These are phyloP conservation scores for Hirtodrosophila alboralis DNA, from an alignment of 2,888 invertebrate genomes.

Conservation along the genomic window DNA sequence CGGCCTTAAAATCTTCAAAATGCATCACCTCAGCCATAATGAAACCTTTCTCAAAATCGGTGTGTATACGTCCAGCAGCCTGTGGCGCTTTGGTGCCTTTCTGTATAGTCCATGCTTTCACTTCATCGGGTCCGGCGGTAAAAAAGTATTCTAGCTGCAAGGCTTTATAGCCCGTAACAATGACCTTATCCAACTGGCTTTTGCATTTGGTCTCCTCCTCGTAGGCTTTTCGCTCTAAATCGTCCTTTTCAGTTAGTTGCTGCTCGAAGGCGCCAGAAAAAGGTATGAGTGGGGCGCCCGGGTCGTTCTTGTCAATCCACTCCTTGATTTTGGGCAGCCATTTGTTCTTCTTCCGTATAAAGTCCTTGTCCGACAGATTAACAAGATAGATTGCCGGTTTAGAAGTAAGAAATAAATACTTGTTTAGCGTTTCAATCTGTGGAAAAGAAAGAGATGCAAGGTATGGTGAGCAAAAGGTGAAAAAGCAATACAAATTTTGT, in stretches of 20 bases:
- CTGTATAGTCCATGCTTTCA: slow-evolving; percentile 99
- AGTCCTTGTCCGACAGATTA: slow-evolving; percentile 98
- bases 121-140: slow-evolving; percentile 98
- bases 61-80: slow-evolving; percentile 99
- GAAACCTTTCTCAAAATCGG: slow-evolving; percentile 99
- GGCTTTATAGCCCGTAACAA: slow-evolving; percentile 98
- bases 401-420: slow-evolving; percentile 97
- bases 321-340: slow-evolving; percentile 98
- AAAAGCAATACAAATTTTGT: slow-evolving; percentile 65
- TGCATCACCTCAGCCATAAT: slow-evolving; percentile 99
- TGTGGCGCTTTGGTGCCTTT: slow-evolving; percentile 99
- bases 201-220: slow-evolving; percentile 92
- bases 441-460: slow-evolving; percentile 11
- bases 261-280: slow-evolving; percentile 97
- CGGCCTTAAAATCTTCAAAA: slow-evolving; percentile 97
- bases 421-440: slow-evolving; percentile 98
- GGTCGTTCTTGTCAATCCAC: slow-evolving; percentile 99
- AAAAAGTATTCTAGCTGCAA: slow-evolving; percentile 99
- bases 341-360: slow-evolving; percentile 99
- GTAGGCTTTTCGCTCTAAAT: slow-evolving; percentile 89
- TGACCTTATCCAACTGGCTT: slow-evolving; percentile 97
- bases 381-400: slow-evolving; percentile 99
- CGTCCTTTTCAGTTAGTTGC: slow-evolving; percentile 93
- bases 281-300: slow-evolving; percentile 96
- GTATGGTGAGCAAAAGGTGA: neutral